Percentiles rank a stretch among this genome's conserved stretches.
phyloP scores from a whole-genome alignment of 92 coral and sea anemone genomes.

The Umimayanthus chanpuru region DNA sequence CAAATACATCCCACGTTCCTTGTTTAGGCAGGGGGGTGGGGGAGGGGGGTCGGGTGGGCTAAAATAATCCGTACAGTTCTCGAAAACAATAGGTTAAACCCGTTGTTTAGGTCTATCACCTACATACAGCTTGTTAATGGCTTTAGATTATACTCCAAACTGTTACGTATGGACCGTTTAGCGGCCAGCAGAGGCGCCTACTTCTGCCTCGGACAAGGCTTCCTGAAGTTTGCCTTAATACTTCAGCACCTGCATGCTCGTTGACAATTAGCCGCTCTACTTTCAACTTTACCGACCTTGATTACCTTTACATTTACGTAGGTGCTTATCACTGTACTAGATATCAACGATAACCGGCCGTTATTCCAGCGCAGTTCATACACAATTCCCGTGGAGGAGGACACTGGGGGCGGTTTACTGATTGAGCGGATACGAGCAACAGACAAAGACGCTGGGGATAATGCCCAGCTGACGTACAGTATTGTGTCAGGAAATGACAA shows the following conservation, averaged over 20 bases:
- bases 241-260: background rate
- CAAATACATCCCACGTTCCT: no score
- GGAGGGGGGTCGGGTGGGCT: no score
- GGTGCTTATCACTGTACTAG: constrained; percentile 26
- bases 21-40: no score
- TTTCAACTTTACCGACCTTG: background rate
- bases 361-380: constrained; percentile 49
- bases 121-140: no score
- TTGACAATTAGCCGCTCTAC: background rate
- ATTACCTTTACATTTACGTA: background rate
- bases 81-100: no score
- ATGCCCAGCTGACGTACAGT: constrained; percentile 28
- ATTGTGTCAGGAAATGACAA: constrained; percentile 27
- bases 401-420: background rate
- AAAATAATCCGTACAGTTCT: no score
- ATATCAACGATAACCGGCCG: constrained; percentile 57
- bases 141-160: no score
- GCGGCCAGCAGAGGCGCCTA: no score
- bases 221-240: background rate
- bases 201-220: background rate
- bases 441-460: constrained; percentile 22
- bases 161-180: no score
- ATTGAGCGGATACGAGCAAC: constrained; percentile 24
- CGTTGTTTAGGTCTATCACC: no score
- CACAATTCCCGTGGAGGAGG: constrained; percentile 40